Percentiles rank a stretch among this genome's conserved stretches.
These are phyloP conservation scores for Homarus americanus DNA, from an alignment of 1,140 invertebrate species.

Conservation along the genomic window DNA sequence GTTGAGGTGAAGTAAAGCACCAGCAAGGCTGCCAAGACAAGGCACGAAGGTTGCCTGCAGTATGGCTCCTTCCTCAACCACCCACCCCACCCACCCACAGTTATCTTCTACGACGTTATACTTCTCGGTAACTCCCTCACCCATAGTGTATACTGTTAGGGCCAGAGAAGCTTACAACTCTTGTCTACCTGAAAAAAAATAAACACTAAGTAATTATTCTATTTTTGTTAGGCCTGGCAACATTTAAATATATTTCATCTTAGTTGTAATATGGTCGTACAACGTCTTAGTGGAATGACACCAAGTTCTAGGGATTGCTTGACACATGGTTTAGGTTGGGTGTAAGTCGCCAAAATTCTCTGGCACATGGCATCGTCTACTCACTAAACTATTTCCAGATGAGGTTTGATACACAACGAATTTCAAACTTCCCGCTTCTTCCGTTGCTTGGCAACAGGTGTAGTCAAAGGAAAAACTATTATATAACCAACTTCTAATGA, in stretches of 20 bases:
- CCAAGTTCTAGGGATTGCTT: constrained; percentile 23
- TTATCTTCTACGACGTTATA: too few relatives aligned
- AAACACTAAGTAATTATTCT: too few relatives aligned
- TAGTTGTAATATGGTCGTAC: background rate
- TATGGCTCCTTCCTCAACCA: too few relatives aligned
- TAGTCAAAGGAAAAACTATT: constrained; percentile 35
- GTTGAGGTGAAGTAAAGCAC: too few relatives aligned
- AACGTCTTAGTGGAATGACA: constrained; percentile 26
- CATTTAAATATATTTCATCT: background rate
- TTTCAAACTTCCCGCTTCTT: constrained; percentile 51
- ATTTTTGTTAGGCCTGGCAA: too few relatives aligned
- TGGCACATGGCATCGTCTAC: constrained; percentile 41
- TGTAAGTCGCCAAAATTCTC: constrained; percentile 45
- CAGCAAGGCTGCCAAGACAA: too few relatives aligned
- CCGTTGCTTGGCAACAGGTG: constrained; percentile 69
- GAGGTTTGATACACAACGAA: background rate
- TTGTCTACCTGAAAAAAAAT: too few relatives aligned
- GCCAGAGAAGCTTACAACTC: too few relatives aligned
- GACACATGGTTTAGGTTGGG: constrained; percentile 43
- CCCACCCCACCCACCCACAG: too few relatives aligned
- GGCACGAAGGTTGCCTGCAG: too few relatives aligned
- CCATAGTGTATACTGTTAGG: too few relatives aligned
- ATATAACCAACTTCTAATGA: background rate
- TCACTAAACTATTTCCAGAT: constrained; percentile 49
- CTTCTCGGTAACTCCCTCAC: too few relatives aligned